Evolutionary conservation across 2,113 vertebrate genomes (phyloP).

Genomic region (Erythrolamprus reginae): DNA sequence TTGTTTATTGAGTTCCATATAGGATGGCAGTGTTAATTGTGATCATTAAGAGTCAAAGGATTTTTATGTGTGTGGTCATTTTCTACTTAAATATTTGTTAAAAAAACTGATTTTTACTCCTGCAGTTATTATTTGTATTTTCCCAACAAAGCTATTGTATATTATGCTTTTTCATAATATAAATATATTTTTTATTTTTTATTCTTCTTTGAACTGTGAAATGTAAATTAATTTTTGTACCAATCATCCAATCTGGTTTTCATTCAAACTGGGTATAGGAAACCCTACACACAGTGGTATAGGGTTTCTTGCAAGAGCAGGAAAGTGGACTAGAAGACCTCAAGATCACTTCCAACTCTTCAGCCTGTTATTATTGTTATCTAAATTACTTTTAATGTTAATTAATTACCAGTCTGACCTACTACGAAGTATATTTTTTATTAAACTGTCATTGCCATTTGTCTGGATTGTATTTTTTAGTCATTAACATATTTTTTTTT

Average conservation of each 20-base stretch:
- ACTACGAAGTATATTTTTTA: not conserved
- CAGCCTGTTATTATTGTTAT: not conserved
- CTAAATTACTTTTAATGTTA: not conserved
- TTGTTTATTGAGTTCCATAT: not conserved
- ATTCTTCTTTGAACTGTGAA: not conserved
- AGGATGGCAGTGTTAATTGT: not conserved
- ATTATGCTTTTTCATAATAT: not conserved
- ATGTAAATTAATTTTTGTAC: not conserved
- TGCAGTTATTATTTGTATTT: not conserved
- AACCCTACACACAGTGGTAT: not conserved
- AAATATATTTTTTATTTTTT: not conserved
- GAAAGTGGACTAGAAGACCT: not conserved
- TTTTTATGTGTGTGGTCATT: not conserved
- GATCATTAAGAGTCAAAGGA: not conserved
- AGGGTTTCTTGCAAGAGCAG: not conserved
- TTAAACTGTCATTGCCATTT: not conserved
- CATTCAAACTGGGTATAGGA: not conserved
- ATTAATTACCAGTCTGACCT: not conserved
- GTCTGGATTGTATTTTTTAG: not conserved
- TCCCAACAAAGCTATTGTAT: not conserved
- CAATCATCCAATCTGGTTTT: not conserved
- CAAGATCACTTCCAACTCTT: not conserved
- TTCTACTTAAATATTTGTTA: not conserved
- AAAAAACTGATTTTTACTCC: not conserved
- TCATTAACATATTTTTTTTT: not conserved